Conservation (phyloP, 2,797 vertebrate genomes). For the Sebastes oblongus region DNA sequence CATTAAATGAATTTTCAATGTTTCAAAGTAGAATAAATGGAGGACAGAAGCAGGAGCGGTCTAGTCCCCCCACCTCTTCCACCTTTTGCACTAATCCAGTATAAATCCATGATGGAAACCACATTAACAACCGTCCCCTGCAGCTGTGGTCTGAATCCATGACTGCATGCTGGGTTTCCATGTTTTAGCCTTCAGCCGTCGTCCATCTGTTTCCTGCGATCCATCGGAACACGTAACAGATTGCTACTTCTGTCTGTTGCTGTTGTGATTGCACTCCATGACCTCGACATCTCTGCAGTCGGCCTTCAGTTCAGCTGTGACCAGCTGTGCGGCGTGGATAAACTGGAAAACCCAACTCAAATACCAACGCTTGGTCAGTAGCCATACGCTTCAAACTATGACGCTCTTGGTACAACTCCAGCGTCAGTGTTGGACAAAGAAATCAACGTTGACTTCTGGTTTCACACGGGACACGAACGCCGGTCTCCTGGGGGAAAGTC, state of each 20-base stretch:
- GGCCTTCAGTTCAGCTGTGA: background rate
- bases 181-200: slow-evolving; percentile 6
- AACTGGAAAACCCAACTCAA: no score
- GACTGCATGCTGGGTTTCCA: background rate
- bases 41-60: background rate
- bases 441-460: no score
- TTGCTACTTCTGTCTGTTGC: background rate
- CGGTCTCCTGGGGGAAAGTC: no score
- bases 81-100: background rate
- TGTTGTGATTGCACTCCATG: background rate
- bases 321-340: no score
- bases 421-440: no score
- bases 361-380: no score
- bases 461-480: no score
- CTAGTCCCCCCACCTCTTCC: background rate
- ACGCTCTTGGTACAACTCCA: no score
- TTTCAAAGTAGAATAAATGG: background rate
- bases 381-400: no score
- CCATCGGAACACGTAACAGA: background rate
- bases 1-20: background rate
- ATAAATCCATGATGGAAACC: background rate
- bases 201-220: background rate
- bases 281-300: background rate
- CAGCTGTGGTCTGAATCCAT: background rate
- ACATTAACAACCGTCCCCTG: background rate